Evolutionary conservation across 92 coral and sea anemone genomes (phyloP), one percentile per base, ranked within the genome.

Genomic region (Pocillopora grandis): DNA sequence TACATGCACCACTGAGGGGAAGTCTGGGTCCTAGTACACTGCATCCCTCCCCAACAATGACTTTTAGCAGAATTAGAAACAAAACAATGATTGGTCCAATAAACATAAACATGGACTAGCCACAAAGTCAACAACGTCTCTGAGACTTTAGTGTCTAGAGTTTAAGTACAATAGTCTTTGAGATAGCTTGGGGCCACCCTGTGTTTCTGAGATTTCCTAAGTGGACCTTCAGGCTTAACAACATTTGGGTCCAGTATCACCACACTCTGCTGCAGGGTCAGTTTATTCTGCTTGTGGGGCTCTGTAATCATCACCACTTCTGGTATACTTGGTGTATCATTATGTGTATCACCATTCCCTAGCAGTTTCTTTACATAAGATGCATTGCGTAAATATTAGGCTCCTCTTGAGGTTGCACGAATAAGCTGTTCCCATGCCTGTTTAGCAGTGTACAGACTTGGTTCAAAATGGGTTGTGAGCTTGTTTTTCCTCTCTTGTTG

Each of bases 381-480:
- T 16, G 89, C 72, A 64, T 87, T 87, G 12, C 91, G 56, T 5
- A 70, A 49, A 73, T 78, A 57, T 87, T 88, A 37, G 61, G 86
- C 42, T 86, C 89, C 12, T 75, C 48, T 58, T 67, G 79, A 1
- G 86, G 79, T 27, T 87, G 66, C 60, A 90, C 62, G 12, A 79
- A 20, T 31, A 81, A 78, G 63, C 76, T 88, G 80, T 73, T 88
- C 20, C 91, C 91, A 19, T 58, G 76, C 67, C 84, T 91, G 66
- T 19, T 81, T 27, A 85, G 85, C 87, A 9, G 80, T 76, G 77
- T 83, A 77, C 16, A 89, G 89, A 31, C 1, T 80, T 37, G 83
- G 75, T 59, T 76, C 62, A 42, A 87, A 90, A 14, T 12, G 60
- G 0, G 91, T 88, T 21, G 85, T 16, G 23, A 88, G 80, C 77